Base-by-base conservation (phyloP, 2,113 vertebrate genomes). In the Melanerpes aurifrons region DNA sequence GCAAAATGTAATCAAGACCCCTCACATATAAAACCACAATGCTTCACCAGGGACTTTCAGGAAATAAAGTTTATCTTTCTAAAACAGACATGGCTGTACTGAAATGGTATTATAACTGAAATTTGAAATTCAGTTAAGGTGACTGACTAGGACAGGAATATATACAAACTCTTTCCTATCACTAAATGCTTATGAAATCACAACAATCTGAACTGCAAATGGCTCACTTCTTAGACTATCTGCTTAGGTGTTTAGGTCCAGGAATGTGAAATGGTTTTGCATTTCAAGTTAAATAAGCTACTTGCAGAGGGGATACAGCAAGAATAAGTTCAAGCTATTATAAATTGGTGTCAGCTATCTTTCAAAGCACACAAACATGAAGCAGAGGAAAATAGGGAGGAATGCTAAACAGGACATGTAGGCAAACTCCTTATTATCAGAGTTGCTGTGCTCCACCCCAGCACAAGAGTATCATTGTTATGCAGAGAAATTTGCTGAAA, bases 221-320 rank as follows among this genome's bases (percentile, higher is more conserved):
- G 25, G 11, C 50, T 89, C 24, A 10, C 26, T 78, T 68, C 62
- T 79, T 47, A 63, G 24, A 24, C 15, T 29, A 6, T 85, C 56
- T 58, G 10, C 15, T 70, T 35, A 54, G 68, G 53, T 9, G 48
- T 70, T 92, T 80, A 61, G 37, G 57, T 77, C 40, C 54, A 80
- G 31, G 48, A 93, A 85, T 68, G 48, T 78, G 54, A 94, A 86
- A 87, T 66, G 29, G 13, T 54, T 92, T 93, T 94, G 45, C 61
- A 47, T 92, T 95, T 92, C 26, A 86, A 78, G 58, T 87, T 80
- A 87, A 93, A 87, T 83, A 87, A 91, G 66, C 37, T 70, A 53
- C 68, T 86, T 66, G n/a, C 53, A 80, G 37, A 75, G 56, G 67
- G 66, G 45, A 50, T 85, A 59, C 83, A 86, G 40, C 40, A 75